A percentile compares a stretch with the other conserved stretches of the same genome.
phyloP scores from a whole-genome alignment of 2,797 vertebrate species.

The Emys orbicularis region DNA sequence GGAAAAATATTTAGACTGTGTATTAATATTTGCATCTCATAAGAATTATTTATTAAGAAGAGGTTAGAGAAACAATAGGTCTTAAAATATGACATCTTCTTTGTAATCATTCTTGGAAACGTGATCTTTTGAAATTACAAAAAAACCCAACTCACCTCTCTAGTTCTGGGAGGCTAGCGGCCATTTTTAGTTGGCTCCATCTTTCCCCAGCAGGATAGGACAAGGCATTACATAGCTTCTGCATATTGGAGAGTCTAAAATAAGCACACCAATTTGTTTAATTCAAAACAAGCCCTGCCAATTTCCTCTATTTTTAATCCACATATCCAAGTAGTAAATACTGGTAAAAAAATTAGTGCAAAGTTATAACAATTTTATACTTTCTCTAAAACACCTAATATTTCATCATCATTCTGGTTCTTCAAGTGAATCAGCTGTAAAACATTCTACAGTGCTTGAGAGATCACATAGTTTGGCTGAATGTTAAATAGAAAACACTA shows the following conservation, averaged over 20 bases:
- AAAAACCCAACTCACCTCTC: conserved; percentile 83
- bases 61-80: not conserved
- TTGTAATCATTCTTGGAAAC: not conserved
- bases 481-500: too few species aligned
- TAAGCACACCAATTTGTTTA: not conserved
- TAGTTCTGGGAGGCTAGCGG: conserved; percentile 87
- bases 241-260: conserved; percentile 87
- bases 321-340: not conserved
- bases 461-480: not conserved
- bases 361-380: not conserved
- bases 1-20: not conserved
- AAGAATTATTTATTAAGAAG: not conserved
- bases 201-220: conserved; percentile 85
- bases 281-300: not conserved
- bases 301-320: not conserved
- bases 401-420: not conserved
- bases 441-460: not conserved
- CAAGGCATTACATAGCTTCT: conserved; percentile 87
- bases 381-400: not conserved
- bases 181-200: conserved; percentile 84
- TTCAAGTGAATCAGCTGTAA: not conserved
- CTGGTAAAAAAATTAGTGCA: not conserved
- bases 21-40: not conserved
- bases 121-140: not conserved
- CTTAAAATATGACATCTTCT: not conserved